Base-by-base conservation (phyloP, 2,888 invertebrate genomes). In the Drosophila parthenogenetica region DNA sequence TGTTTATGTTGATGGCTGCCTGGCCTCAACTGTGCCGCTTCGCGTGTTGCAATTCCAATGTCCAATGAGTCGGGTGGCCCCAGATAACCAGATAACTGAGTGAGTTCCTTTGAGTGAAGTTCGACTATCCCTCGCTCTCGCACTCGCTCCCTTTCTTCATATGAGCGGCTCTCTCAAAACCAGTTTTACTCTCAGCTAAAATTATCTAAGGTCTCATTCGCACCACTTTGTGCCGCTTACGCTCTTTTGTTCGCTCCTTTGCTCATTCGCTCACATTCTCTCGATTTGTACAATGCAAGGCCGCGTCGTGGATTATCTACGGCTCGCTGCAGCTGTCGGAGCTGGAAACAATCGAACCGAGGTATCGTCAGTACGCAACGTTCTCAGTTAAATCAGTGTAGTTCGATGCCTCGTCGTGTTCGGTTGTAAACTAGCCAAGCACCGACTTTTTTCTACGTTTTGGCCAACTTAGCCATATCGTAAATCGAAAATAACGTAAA, bases 361-460 rank as follows among this genome's bases (percentile, higher is more conserved):
- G 91, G 89, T 91, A 78, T 90, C 87, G 86, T 91, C 67, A 81
- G 57, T 69, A 80, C 62, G 66, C 64, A 59, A 55, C 60, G 61
- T 60, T 70, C 77, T 74, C 61, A 66, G 73, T 48, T 72, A 90
- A 90, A 87, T 91, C 88, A 90, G 91, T 91, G 87, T 91, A 89
- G 88, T 91, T 91, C 86, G 84, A 86, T 79, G 85, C 84, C 72
- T 90, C 85, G 82, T 89, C 91, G 91, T 89, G 91, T 86, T 77
- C 84, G 90, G 91, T 90, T 81, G 87, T 79, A 45, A 14, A 65
- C n/a, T 61, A 72, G 73, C 67, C 72, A 55, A 73, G 65, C 61
- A 72, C 49, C 35, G 79, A 74, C 45, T 32, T 62, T 11, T 65
- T 46, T 50, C 51, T 59, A 35, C 43, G 50, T 17, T 53, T 57